Base-by-base conservation (phyloP, 1,140 invertebrate genomes). In the Tetragonula clypearis region DNA sequence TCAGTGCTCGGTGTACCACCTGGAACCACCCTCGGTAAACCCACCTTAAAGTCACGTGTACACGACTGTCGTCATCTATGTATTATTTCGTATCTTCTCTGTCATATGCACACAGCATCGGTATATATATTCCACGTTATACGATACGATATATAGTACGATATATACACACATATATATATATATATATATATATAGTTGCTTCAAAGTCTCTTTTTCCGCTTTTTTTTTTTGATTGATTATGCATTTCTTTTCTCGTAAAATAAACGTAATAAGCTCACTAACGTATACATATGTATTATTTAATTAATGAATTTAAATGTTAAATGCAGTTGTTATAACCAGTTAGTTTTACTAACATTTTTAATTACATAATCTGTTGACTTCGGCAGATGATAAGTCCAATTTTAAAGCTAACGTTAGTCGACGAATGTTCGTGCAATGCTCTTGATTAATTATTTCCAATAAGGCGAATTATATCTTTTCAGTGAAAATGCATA, bases 1-100 rank as follows among this genome's bases (percentile, higher is more conserved):
- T 65, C 72, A 66, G 72, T 86, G 83, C 55, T 85, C 83, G 49
- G 82, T 77, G 85, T 83, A 76, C 41, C 71, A 79, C 68, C 60
- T 68, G 72, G 62, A 58, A 85, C 41, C 58, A 79, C 66, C 71
- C 78, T 84, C 68, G 69, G 60, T 81, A 74, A 74, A 69, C 73
- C 69, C 56, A 49, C 76, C 76, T 60, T 85, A 66, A 53, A 86
- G 87, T 92, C 91, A 91, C 91, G 91, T 91, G 91, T 87, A 91
- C 80, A 58, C 26, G 69, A 85, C 86, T 88, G 84, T 88, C 77
- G 88, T 79, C 87, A 82, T 88, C 81, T 84, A 86, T 86, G 83
- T 87, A 90, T 87, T 78, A 89, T 56, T 71, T 69, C 62, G 41
- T 87, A 90, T 89, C 72, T 82, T 66, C 75, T 89, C 74, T 85